Evolutionary conservation across 1,140 invertebrate species (phyloP).

Genomic region (Eumaeus atala): DNA sequence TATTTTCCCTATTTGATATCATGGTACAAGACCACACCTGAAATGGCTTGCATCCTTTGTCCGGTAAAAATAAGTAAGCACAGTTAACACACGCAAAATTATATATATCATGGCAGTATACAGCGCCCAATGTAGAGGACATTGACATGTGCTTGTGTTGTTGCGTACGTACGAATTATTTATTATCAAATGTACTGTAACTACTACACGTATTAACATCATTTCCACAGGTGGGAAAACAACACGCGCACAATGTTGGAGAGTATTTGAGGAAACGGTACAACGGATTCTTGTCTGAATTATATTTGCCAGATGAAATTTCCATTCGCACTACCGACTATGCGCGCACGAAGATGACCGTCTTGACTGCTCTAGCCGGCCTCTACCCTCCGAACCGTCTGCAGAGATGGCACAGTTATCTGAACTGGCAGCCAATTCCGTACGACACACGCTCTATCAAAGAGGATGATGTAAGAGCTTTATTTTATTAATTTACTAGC

Average conservation of each 20-base stretch:
- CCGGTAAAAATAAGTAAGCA: too few species aligned
- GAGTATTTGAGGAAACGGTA: conserved; percentile 59
- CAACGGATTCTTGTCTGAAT: conserved; percentile 44
- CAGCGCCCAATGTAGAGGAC: too few species aligned
- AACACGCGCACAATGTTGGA: conserved; percentile 60
- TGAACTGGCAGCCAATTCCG: conserved; percentile 77
- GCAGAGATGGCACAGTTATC: conserved; percentile 66
- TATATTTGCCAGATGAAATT: conserved; percentile 70
- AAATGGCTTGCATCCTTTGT: too few species aligned
- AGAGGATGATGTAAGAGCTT: conserved; percentile 68
- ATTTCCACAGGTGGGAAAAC: conserved; percentile 66
- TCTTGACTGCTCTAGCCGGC: conserved; percentile 72
- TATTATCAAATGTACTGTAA: too few species aligned
- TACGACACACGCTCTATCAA: conserved; percentile 55
- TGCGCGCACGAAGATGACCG: conserved; percentile 78
- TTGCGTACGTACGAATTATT: too few species aligned
- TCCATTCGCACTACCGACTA: conserved; percentile 72
- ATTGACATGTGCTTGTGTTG: too few species aligned
- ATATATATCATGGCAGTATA: too few species aligned
- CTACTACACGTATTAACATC: not conserved
- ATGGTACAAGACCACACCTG: too few species aligned
- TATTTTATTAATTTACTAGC: not conserved
- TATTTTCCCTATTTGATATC: too few species aligned
- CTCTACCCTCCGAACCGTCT: conserved; percentile 69
- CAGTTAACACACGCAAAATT: too few species aligned